Evolutionary conservation across 2,797 vertebrate species (phyloP).

Genomic region (Sphenopsis melanotis): DNA sequence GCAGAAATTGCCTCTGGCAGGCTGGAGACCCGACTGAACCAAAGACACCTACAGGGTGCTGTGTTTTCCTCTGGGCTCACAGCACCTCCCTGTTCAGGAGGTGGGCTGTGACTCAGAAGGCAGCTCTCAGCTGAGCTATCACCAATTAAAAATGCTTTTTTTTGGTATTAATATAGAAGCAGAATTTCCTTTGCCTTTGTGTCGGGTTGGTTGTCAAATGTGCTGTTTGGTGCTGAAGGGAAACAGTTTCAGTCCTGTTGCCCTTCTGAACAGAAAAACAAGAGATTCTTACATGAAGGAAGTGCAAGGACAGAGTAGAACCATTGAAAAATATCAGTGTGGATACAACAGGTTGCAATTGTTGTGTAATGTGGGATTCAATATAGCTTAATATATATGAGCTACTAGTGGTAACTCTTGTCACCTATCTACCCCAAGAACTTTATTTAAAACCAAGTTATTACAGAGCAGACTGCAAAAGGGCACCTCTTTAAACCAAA

Average conservation of each 20-base stretch:
- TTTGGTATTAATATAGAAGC: not conserved
- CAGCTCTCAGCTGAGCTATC: not conserved
- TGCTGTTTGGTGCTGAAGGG: not conserved
- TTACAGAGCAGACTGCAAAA: not conserved
- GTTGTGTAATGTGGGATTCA: rapidly evolving
- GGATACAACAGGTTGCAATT: rapidly evolving
- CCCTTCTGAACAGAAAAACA: not conserved
- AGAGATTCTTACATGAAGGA: not conserved
- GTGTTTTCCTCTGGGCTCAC: not conserved
- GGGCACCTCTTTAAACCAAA: not conserved
- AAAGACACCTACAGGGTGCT: not conserved
- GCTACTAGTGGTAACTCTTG: not conserved
- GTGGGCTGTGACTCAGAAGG: not conserved
- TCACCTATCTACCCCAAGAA: not conserved
- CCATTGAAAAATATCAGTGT: not conserved
- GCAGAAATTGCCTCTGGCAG: not conserved
- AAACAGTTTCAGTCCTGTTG: not conserved
- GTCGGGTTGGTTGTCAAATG: not conserved
- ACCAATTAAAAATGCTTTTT: not conserved
- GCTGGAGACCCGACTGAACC: not conserved
- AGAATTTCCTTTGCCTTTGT: not conserved
- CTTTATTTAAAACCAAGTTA: not conserved
- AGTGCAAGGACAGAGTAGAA: not conserved
- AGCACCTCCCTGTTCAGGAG: not conserved
- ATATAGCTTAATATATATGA: not conserved